A percentile compares a stretch with the other conserved stretches of the same genome.
Evolutionary conservation across 2,113 vertebrate species (phyloP).

Genomic region (Apaloderma vittatum): DNA sequence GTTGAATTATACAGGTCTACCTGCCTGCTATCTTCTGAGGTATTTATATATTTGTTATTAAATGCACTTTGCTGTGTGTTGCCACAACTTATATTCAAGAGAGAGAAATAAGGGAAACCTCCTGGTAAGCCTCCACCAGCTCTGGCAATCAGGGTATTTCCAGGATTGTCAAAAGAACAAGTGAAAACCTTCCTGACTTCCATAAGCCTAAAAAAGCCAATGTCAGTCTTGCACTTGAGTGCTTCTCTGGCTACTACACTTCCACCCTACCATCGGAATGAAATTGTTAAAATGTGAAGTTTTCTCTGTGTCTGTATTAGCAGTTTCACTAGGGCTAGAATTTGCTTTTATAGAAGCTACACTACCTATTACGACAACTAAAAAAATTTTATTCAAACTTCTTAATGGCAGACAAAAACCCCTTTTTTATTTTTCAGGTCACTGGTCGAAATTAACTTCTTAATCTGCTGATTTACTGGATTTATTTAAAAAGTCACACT

Average conservation of each 20-base stretch:
- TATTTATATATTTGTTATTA: background rate
- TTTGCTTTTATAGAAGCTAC: background rate
- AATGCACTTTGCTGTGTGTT: background rate
- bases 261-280: background rate
- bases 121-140: background rate
- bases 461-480: constrained; percentile 11
- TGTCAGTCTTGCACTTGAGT: background rate
- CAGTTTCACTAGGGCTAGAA: background rate
- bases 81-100: background rate
- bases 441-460: constrained; percentile 11
- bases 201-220: background rate
- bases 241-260: background rate
- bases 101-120: background rate
- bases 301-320: background rate
- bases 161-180: background rate
- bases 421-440: background rate
- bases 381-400: constrained; percentile 7
- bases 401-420: constrained; percentile 16
- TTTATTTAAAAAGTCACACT: background rate
- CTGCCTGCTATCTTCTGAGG: background rate
- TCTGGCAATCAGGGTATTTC: background rate
- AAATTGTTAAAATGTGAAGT: constrained; percentile 1
- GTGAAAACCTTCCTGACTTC: background rate
- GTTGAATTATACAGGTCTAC: background rate
- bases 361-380: background rate